A percentile compares a stretch with the other conserved stretches of the same genome.
Conservation (phyloP, 2,113 vertebrate species). For the Nanorana parkeri region DNA sequence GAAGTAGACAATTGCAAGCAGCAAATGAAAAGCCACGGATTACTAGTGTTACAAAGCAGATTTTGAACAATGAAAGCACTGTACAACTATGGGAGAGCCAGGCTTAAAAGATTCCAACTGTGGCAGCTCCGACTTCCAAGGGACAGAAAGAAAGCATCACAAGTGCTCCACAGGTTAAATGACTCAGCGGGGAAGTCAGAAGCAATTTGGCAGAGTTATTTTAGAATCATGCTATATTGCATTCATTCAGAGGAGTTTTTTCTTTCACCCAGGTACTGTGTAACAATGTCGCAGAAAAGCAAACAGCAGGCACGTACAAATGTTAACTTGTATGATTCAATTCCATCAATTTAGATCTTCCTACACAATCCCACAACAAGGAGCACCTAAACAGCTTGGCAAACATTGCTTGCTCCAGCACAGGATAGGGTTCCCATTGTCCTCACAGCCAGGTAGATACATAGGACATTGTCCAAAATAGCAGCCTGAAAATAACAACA, state of each 20-base stretch:
- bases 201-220: slow-evolving; percentile 64
- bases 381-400: slow-evolving; percentile 60
- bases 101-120: slow-evolving; percentile 43
- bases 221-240: slow-evolving; percentile 61
- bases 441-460: slow-evolving; percentile 41
- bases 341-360: slow-evolving; percentile 64
- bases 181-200: slow-evolving; percentile 56
- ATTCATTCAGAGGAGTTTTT: slow-evolving; percentile 56
- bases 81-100: slow-evolving; percentile 31
- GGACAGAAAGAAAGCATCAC: slow-evolving; percentile 48
- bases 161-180: slow-evolving; percentile 47
- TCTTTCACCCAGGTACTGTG: slow-evolving; percentile 50
- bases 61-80: slow-evolving; percentile 41
- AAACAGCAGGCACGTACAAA: slow-evolving; percentile 57
- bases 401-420: slow-evolving; percentile 59
- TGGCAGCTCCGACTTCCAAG: slow-evolving; percentile 42
- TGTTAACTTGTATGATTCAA: slow-evolving; percentile 58
- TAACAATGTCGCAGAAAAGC: slow-evolving; percentile 56
- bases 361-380: slow-evolving; percentile 61
- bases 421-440: slow-evolving; percentile 62
- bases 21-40: slow-evolving; percentile 24
- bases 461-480: slow-evolving; percentile 33
- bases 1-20: background rate
- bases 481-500: slow-evolving; percentile 60
- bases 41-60: slow-evolving; percentile 11